Evolutionary conservation across 2,113 vertebrate species (phyloP), one percentile per base, ranked within the genome.

Genomic region (Pteruthius melanotis): DNA sequence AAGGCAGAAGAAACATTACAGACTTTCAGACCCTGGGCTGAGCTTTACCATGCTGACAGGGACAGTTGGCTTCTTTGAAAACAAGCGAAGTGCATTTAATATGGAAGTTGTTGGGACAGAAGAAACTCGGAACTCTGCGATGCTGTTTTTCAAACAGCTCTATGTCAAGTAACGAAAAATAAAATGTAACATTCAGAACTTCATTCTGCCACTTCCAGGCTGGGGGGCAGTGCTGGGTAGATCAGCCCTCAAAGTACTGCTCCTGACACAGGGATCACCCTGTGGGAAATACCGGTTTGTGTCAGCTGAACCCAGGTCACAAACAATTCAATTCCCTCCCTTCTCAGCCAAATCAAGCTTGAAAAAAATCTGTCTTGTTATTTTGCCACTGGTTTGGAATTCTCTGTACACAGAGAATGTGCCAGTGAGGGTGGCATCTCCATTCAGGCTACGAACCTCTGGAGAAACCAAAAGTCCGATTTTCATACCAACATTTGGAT

Each of bases 391-490:
- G 24, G 28, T 44, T 88, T 44, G 27, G 33, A 76, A 63, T 44
- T 26, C n/a, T 37, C 1, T 1, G 14, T 22, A 26, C 11, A 53
- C 0, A n/a, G 23, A 52, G 27, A 39, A 39, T 3, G 13, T 18
- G 7, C 10, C 53, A 66, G 15, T 1, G 2, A 33, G 77, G 57
- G 50, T 1, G 30, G 28, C 40, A 35, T 27, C 35, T 61, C 47
- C 27, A 9, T 39, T 30, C 37, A 20, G 26, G 15, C 15, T 19
- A 24, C 35, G 77, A n/a, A 74, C n/a, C 42, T 39, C 54, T 13
- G 26, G 6, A 52, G 60, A 72, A 91, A 70, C 27, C 35, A 50
- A 5, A 10, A 40, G 30, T 15, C 18, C 8, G 15, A 50, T 79
- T 86, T 47, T 28, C 39, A 49, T 8, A 40, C 28, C 27, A 64